A percentile compares a stretch with the other conserved stretches of the same genome.
Evolutionary conservation across 2,797 vertebrate genomes (phyloP).

Genomic region (Buceros bicornis): DNA sequence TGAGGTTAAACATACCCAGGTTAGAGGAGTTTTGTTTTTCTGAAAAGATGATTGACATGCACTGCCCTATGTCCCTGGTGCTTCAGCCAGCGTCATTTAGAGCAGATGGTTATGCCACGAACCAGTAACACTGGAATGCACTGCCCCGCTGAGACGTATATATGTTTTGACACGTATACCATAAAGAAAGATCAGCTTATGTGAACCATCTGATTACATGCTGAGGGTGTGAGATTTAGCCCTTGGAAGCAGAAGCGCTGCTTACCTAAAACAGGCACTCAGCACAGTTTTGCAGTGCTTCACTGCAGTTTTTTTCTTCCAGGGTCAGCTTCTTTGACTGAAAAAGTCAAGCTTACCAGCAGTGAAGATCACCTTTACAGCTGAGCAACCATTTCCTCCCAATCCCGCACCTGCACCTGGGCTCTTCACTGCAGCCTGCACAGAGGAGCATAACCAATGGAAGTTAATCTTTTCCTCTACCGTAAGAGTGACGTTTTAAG

Average conservation of each 20-base stretch:
- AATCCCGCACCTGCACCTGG: not conserved
- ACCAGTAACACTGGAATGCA: not conserved
- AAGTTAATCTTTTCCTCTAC: not conserved
- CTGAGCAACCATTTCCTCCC: not conserved
- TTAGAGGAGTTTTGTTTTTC: not conserved
- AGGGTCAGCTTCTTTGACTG: not conserved
- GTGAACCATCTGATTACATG: not conserved
- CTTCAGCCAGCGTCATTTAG: not conserved
- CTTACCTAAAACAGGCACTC: not conserved
- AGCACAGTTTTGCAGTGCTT: not conserved
- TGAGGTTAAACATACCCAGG: not conserved
- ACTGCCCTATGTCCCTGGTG: not conserved
- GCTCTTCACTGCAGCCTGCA: not conserved
- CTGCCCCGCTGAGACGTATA: accelerated
- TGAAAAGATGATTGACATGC: not conserved
- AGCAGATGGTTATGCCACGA: not conserved
- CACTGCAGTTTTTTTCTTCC: not conserved
- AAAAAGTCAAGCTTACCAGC: not conserved
- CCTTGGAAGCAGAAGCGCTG: not conserved
- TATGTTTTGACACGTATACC: not conserved
- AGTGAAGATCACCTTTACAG: not conserved
- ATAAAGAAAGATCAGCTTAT: not conserved
- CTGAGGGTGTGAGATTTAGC: not conserved
- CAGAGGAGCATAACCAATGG: not conserved
- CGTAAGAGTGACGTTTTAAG: not conserved